Conservation (phyloP, 2,888 invertebrate species). For the Macropis europaea region DNA sequence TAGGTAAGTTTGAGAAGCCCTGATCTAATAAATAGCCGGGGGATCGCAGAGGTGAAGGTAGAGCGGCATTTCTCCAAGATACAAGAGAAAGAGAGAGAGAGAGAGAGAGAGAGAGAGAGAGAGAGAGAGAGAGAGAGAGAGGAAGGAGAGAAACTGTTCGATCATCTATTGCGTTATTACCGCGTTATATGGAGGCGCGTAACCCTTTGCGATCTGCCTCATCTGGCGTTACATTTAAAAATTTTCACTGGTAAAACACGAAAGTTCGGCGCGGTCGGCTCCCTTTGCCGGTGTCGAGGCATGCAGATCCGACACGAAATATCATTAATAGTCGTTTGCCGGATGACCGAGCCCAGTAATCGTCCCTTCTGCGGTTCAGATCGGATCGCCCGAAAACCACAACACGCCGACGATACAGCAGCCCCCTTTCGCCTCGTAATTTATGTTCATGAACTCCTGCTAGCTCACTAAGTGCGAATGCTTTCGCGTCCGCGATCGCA, state of each 20-base stretch:
- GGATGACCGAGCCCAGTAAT: conserved; percentile 77
- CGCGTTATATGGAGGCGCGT: conserved; percentile 53
- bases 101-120: background rate
- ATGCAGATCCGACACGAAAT: conserved; percentile 77
- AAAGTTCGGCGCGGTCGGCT: conserved; percentile 62
- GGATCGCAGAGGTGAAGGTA: conserved; percentile 42
- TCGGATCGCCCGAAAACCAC: conserved; percentile 72
- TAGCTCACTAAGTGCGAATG: conserved; percentile 45
- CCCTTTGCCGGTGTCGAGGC: conserved; percentile 65
- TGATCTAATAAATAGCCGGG: conserved; percentile 52
- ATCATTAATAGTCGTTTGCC: conserved; percentile 79
- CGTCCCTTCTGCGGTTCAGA: conserved; percentile 72
- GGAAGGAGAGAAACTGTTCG: conserved; percentile 38
- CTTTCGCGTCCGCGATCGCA: background rate
- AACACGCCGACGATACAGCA: conserved; percentile 64
- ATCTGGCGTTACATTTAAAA: conserved; percentile 50
- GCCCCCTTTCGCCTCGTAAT: conserved; percentile 51
- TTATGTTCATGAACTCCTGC: conserved; percentile 58
- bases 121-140: conserved; percentile 5
- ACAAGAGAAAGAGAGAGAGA: conserved; percentile 1
- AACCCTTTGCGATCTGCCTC: conserved; percentile 27
- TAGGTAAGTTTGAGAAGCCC: conserved; percentile 46
- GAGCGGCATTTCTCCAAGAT: conserved; percentile 30
- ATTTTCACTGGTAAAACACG: conserved; percentile 52
- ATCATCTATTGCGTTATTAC: conserved; percentile 63